Evolutionary conservation across 2,797 vertebrate genomes (phyloP).

Genomic region (Myripristis jacobus): DNA sequence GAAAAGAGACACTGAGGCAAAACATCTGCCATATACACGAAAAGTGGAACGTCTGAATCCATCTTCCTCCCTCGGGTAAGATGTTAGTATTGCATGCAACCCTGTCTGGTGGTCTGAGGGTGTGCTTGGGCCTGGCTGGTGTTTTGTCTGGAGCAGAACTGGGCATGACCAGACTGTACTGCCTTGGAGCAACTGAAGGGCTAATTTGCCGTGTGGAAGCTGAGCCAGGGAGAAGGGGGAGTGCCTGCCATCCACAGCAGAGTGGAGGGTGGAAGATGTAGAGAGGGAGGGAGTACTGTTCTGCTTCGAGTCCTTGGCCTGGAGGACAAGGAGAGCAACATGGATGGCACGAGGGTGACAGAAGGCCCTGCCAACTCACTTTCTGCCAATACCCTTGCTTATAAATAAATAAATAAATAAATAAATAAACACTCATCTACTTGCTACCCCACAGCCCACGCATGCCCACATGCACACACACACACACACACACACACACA

Average conservation of each 20-base stretch:
- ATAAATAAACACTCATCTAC: conserved; percentile 31
- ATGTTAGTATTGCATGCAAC: conserved; percentile 55
- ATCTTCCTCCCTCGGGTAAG: conserved; percentile 50
- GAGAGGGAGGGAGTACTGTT: conserved; percentile 14
- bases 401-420: no score
- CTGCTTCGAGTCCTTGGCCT: conserved; percentile 56
- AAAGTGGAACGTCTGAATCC: conserved; percentile 56
- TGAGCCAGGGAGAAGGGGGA: conserved; percentile 28
- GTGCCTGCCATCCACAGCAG: conserved; percentile 39
- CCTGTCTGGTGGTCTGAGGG: conserved; percentile 66
- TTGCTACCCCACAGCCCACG: conserved; percentile 12
- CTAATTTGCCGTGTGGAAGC: conserved; percentile 57
- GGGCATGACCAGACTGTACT: conserved; percentile 67
- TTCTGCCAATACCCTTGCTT: conserved; percentile 12
- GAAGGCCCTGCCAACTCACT: conserved; percentile 23
- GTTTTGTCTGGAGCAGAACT: conserved; percentile 74
- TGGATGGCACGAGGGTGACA: conserved; percentile 48
- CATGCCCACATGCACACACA: no score
- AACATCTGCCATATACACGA: conserved; percentile 34
- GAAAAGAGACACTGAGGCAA: conserved; percentile 24
- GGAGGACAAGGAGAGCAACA: conserved; percentile 49
- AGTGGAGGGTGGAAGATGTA: conserved; percentile 19
- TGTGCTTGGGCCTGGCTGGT: conserved; percentile 50
- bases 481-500: no score
- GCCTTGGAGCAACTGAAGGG: conserved; percentile 62